These are phyloP conservation scores for Ectemnius continuus DNA, from an alignment of 2,888 invertebrate species.

Conservation along the genomic window DNA sequence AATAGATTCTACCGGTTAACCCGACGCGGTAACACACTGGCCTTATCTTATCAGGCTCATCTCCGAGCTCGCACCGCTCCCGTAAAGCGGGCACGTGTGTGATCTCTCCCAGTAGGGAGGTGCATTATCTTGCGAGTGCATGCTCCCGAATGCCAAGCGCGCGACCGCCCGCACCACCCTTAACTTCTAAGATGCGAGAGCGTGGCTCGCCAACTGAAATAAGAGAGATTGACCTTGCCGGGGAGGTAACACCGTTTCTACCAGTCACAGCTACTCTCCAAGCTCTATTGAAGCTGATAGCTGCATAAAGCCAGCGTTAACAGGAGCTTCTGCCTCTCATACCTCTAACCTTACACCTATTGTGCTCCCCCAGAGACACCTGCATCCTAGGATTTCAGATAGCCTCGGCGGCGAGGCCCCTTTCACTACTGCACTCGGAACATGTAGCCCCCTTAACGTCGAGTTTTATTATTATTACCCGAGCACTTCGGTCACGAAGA, in stretches of 20 bases:
- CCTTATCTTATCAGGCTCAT: conserved; percentile 43
- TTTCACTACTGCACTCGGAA: too few species aligned
- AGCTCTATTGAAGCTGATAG: conserved; percentile 50
- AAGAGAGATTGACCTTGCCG: conserved; percentile 40
- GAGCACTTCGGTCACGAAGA: conserved; percentile 5
- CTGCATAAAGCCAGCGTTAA: conserved; percentile 47
- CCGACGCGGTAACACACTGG: conserved; percentile 13
- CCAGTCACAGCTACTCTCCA: conserved; percentile 28
- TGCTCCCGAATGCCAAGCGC: conserved; percentile 47
- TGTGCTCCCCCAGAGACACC: conserved; percentile 28
- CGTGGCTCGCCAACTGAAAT: neutral
- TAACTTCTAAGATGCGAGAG: too few species aligned
- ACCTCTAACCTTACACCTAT: conserved; percentile 15
- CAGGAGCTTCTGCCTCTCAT: conserved; percentile 16
- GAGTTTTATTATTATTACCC: conserved; percentile 12
- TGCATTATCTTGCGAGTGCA: conserved; percentile 42
- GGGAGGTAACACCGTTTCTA: conserved; percentile 24
- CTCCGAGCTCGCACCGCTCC: conserved; percentile 37
- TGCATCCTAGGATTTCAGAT: conserved; percentile 31
- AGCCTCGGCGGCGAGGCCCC: conserved; percentile 4
- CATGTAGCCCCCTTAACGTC: too few species aligned
- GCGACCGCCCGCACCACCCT: too few species aligned
- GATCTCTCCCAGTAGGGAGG: conserved; percentile 30
- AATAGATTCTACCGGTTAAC: conserved; percentile 13
- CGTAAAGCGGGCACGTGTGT: conserved; percentile 48